Evolutionary conservation across 2,888 invertebrate genomes (phyloP), one percentile per base, ranked within the genome.

Genomic region (Perizoma affinitatum): DNA sequence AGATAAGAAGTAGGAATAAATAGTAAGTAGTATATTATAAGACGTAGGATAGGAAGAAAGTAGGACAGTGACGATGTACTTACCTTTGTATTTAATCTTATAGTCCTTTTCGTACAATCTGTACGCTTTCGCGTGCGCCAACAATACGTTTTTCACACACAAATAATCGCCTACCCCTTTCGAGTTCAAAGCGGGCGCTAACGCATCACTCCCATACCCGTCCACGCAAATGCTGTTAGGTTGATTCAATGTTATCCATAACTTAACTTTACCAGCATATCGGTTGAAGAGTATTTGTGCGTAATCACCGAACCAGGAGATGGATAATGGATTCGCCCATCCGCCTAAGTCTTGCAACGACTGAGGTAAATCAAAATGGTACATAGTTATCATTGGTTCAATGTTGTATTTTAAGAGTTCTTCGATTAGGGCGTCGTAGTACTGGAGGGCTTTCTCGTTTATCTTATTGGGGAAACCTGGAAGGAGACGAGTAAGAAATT

Each of bases 231-330:
- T 78, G 1, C 80, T 75, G 52, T 83, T 84, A 0, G 94, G 94
- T 67, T 95, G 94, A 75, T 95, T 95, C 0, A 94, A 80, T 0
- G 95, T 95, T 0, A 94, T 87, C 94, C 95, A 95, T 48, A 84
- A 86, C 64, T 93, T 89, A 0, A 93, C 94, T 57, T 54, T 69
- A 59, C 65, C 60, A 0, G 92, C 93, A 63, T 88, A 93, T 67
- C 81, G 76, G 5, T 83, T 69, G 66, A 82, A 94, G 0, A 86
- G 79, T 11, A 93, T 74, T 36, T 84, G 76, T 0, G 93, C 90
- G 64, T 93, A 93, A 8, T 89, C 87, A 55, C 84, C 86, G 65
- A 92, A 94, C 84, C 93, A 92, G 11, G 83, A 78, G 0, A 86
- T 65, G 8, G 92, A 73, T 0, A 86, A 44, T 0, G 88, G 82